phyloP scores from a whole-genome alignment of 2,113 vertebrate genomes.

The Tachycineta bicolor region DNA sequence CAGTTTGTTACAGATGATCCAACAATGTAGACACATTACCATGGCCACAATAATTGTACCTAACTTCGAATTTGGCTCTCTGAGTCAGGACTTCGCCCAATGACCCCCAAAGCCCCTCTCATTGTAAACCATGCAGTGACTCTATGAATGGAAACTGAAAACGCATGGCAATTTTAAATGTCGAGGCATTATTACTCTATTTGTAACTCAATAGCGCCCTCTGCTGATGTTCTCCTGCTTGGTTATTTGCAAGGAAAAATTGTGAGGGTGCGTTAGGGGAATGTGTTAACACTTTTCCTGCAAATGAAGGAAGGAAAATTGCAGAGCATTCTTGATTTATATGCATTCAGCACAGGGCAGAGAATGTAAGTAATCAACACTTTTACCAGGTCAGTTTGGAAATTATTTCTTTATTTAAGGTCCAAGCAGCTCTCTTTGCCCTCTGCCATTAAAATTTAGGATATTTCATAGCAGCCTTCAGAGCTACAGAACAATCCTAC shows the following conservation, averaged over 20 bases:
- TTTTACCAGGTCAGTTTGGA: neutral
- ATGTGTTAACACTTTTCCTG: neutral
- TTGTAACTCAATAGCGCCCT: slow-evolving; percentile 44
- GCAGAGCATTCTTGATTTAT: neutral
- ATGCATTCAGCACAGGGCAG: neutral
- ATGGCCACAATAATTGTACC: neutral
- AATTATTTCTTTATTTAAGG: neutral
- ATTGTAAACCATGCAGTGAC: neutral
- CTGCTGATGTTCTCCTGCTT: slow-evolving; percentile 17
- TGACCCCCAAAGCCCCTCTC: neutral
- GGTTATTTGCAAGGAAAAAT: neutral
- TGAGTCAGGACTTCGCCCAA: neutral
- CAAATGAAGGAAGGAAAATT: neutral
- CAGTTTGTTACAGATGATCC: neutral
- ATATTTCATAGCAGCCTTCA: neutral
- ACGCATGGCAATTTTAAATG: neutral
- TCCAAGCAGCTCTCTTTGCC: neutral
- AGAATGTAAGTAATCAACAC: neutral
- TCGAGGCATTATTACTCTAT: neutral
- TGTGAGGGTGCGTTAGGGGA: fast-evolving
- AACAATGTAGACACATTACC: neutral
- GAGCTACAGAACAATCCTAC: neutral
- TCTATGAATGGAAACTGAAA: neutral
- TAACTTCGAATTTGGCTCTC: neutral
- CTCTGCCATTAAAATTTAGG: neutral